These are phyloP conservation scores for Dromius quadrimaculatus DNA, from an alignment of 2,888 invertebrate species.

Conservation along the genomic window DNA sequence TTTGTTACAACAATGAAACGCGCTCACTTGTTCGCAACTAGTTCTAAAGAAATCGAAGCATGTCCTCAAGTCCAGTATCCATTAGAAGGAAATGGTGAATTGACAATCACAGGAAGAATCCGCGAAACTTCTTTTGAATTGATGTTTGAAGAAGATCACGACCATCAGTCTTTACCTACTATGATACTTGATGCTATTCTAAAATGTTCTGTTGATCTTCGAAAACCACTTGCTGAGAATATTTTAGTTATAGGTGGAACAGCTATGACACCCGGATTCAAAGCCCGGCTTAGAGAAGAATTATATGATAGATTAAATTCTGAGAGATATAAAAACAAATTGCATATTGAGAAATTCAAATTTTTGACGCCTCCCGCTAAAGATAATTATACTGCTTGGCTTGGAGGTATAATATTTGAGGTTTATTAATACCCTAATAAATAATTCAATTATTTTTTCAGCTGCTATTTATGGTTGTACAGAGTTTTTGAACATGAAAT, in stretches of 20 bases:
- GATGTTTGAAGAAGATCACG: conserved; percentile 87
- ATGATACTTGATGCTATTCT: conserved; percentile 86
- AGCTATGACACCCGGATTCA: conserved; percentile 85
- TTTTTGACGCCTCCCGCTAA: conserved; percentile 86
- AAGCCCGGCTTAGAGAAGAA: conserved; percentile 83
- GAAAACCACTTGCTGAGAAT: conserved; percentile 82
- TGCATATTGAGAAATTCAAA: conserved; percentile 77
- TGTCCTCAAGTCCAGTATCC: conserved; percentile 77
- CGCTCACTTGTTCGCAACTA: conserved; percentile 70
- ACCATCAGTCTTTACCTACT: conserved; percentile 84
- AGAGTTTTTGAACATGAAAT: conserved; percentile 78
- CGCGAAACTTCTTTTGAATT: conserved; percentile 88
- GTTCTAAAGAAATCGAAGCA: conserved; percentile 66
- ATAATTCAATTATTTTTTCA: conserved; percentile 59
- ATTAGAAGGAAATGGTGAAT: conserved; percentile 73
- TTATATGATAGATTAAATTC: conserved; percentile 75
- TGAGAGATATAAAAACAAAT: conserved; percentile 73
- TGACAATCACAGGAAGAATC: conserved; percentile 76
- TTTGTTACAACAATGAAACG: conserved; percentile 85
- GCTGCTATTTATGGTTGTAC: conserved; percentile 84
- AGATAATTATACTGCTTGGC: conserved; percentile 88
- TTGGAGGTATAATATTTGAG: conserved; percentile 85
- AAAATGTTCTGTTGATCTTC: conserved; percentile 86
- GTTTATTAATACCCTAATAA: not conserved
- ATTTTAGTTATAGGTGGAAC: conserved; percentile 91